Conservation (phyloP, 2,797 vertebrate genomes). For the Arremon brunneinucha region DNA sequence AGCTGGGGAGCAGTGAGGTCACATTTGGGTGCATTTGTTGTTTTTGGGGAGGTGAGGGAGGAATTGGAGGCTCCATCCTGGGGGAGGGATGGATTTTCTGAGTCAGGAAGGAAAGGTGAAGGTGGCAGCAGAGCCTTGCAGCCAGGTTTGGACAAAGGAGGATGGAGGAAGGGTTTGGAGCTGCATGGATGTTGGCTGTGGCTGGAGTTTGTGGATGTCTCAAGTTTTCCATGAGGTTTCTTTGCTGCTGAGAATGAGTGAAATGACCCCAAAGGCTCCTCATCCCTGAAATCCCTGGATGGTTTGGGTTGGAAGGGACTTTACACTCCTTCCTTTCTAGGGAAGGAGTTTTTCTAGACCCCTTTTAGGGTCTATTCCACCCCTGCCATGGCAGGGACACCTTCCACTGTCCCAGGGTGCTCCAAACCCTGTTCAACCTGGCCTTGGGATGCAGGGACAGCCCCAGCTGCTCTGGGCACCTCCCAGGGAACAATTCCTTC, state of each 20-base stretch:
- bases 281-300: background rate
- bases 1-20: slow-evolving; percentile 51
- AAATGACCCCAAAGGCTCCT: background rate
- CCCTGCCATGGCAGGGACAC: background rate
- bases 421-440: fast-evolving
- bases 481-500: fast-evolving
- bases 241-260: background rate
- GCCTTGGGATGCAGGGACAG: background rate
- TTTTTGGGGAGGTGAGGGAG: background rate
- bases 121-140: background rate
- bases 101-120: slow-evolving; percentile 17
- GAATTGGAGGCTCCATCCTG: background rate
- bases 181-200: background rate
- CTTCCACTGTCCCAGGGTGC: background rate
- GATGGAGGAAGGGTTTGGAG: background rate
- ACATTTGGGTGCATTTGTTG: background rate
- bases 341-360: too few species aligned
- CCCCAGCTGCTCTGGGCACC: background rate
- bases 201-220: background rate
- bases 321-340: background rate
- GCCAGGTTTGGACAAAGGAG: background rate
- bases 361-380: background rate
- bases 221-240: background rate
- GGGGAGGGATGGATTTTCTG: background rate
- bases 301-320: background rate